These are phyloP conservation scores for Phaenicophaeus curvirostris DNA, from an alignment of 2,797 vertebrate genomes.

Conservation along the genomic window DNA sequence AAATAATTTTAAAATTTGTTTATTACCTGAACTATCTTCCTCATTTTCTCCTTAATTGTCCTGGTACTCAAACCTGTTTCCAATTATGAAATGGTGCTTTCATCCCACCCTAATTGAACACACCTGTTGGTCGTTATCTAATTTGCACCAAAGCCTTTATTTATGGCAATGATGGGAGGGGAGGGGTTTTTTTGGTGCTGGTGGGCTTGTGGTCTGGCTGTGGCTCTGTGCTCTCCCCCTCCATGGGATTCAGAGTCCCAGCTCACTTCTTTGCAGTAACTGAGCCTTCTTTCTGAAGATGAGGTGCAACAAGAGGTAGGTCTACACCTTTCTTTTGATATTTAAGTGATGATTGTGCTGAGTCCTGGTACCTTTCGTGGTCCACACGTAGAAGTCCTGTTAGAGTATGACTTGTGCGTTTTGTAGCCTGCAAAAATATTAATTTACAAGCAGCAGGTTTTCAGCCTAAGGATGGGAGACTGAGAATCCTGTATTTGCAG, in stretches of 20 bases:
- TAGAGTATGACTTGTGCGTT: fast-evolving
- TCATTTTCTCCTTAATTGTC: background rate
- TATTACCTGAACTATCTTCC: background rate
- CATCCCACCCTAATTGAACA: background rate
- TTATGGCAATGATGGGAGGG: fast-evolving
- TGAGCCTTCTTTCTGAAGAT: fast-evolving
- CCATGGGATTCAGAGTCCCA: fast-evolving
- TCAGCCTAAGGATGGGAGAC: background rate
- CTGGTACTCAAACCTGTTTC: background rate
- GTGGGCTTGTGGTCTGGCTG: fast-evolving
- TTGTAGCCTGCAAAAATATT: background rate
- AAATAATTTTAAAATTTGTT: background rate
- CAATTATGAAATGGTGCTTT: background rate
- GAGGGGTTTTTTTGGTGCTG: fast-evolving
- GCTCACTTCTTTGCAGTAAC: fast-evolving
- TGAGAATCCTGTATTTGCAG: background rate
- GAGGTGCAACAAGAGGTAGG: fast-evolving
- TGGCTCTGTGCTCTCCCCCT: fast-evolving
- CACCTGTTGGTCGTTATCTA: fast-evolving
- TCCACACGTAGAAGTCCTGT: fast-evolving
- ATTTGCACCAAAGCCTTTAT: background rate
- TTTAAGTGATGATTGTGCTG: too few species aligned
- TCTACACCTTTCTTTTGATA: fast-evolving
- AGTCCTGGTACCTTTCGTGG: fast-evolving
- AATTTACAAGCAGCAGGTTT: background rate